Percentiles rank a stretch among this genome's conserved stretches.
phyloP scores from a whole-genome alignment of 2,888 invertebrate species.

The Helleia helle region DNA sequence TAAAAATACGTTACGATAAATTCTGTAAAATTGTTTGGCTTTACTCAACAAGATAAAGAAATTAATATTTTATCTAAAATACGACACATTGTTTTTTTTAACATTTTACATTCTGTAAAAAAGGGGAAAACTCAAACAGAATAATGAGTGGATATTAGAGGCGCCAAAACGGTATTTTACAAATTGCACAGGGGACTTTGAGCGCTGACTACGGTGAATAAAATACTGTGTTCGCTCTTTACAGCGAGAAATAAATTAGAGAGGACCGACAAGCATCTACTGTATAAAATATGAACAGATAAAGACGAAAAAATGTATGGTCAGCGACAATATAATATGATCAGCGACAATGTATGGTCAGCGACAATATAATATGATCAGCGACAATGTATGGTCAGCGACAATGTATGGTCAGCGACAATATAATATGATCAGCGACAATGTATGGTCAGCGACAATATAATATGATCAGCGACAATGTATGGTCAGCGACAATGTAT shows the following conservation, averaged over 20 bases:
- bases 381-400: conserved; percentile 10
- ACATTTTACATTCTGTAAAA: too few relatives aligned
- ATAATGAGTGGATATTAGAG: conserved; percentile 4
- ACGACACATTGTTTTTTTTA: too few relatives aligned
- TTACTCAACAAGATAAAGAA: too few relatives aligned
- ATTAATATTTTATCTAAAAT: too few relatives aligned
- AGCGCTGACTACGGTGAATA: conserved; percentile 9
- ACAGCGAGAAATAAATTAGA: conserved; percentile 14
- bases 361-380: too few relatives aligned
- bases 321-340: too few relatives aligned
- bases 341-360: conserved; percentile 12
- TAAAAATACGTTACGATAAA: too few relatives aligned
- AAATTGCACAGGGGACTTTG: conserved; percentile 10
- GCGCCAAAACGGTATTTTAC: conserved; percentile 6
- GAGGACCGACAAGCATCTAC: conserved; percentile 12
- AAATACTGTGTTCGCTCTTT: conserved; percentile 10
- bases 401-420: conserved; percentile 9
- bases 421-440: too few relatives aligned
- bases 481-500: conserved; percentile 9
- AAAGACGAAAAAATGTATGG: conserved; percentile 15
- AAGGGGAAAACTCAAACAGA: background rate
- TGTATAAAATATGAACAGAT: too few relatives aligned
- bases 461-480: too few relatives aligned
- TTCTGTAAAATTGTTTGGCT: too few relatives aligned
- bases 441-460: conserved; percentile 7